These are phyloP conservation scores for Ostrea denselamellosa DNA, from an alignment of 1,140 invertebrate species.

Conservation along the genomic window DNA sequence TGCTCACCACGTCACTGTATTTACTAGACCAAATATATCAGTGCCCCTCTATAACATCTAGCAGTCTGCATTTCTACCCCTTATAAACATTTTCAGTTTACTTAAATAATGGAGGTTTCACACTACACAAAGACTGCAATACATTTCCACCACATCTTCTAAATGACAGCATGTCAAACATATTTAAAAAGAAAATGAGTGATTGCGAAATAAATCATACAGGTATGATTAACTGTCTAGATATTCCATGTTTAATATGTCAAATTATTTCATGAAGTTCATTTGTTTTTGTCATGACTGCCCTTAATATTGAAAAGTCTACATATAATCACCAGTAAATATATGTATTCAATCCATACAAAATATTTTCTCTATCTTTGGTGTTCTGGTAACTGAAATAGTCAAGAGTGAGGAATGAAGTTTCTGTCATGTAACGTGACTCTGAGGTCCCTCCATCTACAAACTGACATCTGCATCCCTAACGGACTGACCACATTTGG, in stretches of 20 bases:
- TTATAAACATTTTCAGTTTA: not conserved
- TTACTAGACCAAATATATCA: too few relatives aligned
- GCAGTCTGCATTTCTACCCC: not conserved
- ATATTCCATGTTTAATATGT: not conserved
- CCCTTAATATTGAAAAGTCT: not conserved
- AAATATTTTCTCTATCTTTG: not conserved
- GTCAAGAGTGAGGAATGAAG: too few relatives aligned
- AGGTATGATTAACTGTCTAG: slow-evolving; percentile 11
- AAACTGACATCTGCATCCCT: not conserved
- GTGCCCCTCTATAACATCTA: too few relatives aligned
- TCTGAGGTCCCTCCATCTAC: not conserved
- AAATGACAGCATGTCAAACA: not conserved
- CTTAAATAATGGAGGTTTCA: too few relatives aligned
- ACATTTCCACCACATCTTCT: not conserved
- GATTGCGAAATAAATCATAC: slow-evolving; percentile 25
- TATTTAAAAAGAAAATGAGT: not conserved
- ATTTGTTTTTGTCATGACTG: not conserved
- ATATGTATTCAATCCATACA: not conserved
- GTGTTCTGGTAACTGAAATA: too few relatives aligned
- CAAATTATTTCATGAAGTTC: not conserved
- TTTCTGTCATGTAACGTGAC: too few relatives aligned
- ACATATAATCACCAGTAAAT: not conserved
- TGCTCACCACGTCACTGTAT: too few relatives aligned
- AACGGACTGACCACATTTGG: not conserved
- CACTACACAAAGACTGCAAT: not conserved